These are phyloP conservation scores for Alectoris magna DNA, from an alignment of 2,797 vertebrate genomes.

Conservation along the genomic window DNA sequence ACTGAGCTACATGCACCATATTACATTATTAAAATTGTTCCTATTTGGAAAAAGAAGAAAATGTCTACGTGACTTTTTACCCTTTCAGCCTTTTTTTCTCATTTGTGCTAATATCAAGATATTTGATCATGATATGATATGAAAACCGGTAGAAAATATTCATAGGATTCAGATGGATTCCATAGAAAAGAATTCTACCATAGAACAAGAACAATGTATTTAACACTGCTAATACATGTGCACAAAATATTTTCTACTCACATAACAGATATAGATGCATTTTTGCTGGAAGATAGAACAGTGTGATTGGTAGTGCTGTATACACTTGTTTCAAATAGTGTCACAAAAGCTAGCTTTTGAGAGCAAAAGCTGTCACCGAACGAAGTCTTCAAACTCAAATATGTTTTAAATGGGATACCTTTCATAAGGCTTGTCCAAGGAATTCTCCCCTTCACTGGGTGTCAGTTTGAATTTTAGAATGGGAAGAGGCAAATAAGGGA, in stretches of 20 bases:
- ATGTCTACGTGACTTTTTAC: slow-evolving; percentile 41
- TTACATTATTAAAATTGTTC: slow-evolving; percentile 33
- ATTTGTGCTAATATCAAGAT: slow-evolving; percentile 44
- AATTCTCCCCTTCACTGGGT: neutral
- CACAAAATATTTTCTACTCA: slow-evolving; percentile 50
- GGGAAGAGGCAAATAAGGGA: neutral
- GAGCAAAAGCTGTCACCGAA: neutral
- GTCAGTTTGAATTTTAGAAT: neutral
- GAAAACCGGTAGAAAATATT: slow-evolving; percentile 51
- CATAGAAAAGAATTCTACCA: slow-evolving; percentile 11
- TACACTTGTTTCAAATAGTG: slow-evolving; percentile 13
- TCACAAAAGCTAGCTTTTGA: neutral
- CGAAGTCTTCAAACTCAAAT: neutral
- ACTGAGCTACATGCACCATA: neutral
- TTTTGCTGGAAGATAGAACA: slow-evolving; percentile 18
- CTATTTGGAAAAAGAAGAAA: slow-evolving; percentile 59
- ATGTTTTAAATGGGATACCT: neutral
- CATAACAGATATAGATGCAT: neutral
- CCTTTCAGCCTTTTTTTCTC: slow-evolving; percentile 51
- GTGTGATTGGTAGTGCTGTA: neutral
- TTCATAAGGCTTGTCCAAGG: neutral
- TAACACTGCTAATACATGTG: slow-evolving; percentile 26
- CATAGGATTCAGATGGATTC: slow-evolving; percentile 2
- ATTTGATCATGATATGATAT: slow-evolving; percentile 52
- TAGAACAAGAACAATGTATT: neutral